Conservation (phyloP, 2,797 vertebrate species). For the Falco columbarius region DNA sequence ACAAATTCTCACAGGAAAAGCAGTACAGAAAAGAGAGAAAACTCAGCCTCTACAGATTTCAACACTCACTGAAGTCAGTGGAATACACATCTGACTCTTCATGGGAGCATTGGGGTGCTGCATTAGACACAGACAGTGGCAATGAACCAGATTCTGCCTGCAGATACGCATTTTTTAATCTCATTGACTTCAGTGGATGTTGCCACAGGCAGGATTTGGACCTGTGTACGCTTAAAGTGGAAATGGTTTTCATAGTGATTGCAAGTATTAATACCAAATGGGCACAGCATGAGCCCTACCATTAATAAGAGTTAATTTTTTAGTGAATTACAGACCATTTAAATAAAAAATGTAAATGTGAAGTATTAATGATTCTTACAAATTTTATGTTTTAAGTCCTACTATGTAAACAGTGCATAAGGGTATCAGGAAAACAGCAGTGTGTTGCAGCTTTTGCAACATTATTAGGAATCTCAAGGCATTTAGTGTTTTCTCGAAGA, state of each 20-base stretch:
- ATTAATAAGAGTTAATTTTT: background rate
- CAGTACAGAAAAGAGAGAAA: background rate
- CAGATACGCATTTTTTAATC: background rate
- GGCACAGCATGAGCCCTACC: background rate
- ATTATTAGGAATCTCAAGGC: background rate
- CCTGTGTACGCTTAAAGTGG: background rate
- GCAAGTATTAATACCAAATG: background rate
- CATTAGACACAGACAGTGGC: background rate
- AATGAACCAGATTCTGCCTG: background rate
- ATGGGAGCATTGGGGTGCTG: background rate
- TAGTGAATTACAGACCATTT: background rate
- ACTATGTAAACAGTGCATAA: background rate
- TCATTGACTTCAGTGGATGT: background rate
- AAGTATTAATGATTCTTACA: background rate
- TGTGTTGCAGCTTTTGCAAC: conserved; percentile 32
- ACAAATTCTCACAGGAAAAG: background rate
- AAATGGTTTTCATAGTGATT: background rate
- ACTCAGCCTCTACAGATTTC: background rate
- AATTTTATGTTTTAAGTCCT: background rate
- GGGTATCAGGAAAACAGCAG: background rate
- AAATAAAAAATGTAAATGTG: background rate
- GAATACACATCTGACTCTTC: background rate
- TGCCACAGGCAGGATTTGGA: conserved; percentile 4
- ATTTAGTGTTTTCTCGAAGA: background rate
- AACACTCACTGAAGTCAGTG: background rate